Percentiles rank a stretch among this genome's conserved stretches.
Conservation (phyloP, 2,888 invertebrate genomes). For the Trachelus iudaicus region DNA sequence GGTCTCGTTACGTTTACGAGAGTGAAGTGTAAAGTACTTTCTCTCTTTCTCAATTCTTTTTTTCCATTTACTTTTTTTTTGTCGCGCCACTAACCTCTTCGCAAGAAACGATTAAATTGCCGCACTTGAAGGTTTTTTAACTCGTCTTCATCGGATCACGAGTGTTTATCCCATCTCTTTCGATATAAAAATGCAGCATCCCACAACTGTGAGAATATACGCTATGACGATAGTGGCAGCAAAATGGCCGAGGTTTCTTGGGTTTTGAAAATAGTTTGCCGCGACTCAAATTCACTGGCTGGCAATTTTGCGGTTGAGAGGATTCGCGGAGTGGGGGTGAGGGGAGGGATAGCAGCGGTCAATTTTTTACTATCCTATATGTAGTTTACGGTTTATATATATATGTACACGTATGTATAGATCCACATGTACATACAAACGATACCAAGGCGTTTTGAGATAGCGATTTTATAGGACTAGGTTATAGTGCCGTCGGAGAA, state of each 20-base stretch:
- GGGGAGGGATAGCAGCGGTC: neutral
- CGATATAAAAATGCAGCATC: neutral
- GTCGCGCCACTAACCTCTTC: too few species aligned
- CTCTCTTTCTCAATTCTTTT: neutral
- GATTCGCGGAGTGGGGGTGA: neutral
- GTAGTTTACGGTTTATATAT: neutral
- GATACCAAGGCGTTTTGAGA: neutral
- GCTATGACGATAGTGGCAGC: neutral
- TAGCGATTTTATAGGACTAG: neutral
- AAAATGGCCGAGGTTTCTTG: neutral
- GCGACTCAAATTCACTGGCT: conserved; percentile 5
- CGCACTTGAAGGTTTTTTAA: neutral
- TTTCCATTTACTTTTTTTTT: neutral
- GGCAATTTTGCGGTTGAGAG: neutral
- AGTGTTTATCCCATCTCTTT: neutral
- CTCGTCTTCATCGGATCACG: neutral
- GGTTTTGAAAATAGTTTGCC: conserved; percentile 6
- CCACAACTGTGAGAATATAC: neutral
- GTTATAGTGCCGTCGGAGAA: neutral
- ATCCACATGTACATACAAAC: neutral
- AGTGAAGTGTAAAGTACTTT: neutral
- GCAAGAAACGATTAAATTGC: neutral
- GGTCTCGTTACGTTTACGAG: neutral
- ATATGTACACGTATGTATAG: neutral
- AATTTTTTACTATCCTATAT: neutral